Conservation (phyloP, 2,888 invertebrate species). For the Phrixothrix hirtus region DNA sequence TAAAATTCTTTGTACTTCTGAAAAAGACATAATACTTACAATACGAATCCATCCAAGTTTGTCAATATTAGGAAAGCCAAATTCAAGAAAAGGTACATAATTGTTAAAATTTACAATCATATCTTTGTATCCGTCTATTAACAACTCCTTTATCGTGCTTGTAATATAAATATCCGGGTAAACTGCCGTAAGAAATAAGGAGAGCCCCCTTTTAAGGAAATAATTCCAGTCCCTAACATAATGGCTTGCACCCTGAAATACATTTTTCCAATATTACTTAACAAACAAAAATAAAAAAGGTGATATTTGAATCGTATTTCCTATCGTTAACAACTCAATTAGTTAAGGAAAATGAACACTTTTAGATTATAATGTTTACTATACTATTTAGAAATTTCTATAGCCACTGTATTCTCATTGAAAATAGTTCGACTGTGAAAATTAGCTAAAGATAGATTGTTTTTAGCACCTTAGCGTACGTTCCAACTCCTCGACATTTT, state of each 20-base stretch:
- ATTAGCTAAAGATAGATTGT: no score
- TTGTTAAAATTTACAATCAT: conserved; percentile 69
- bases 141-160: conserved; percentile 68
- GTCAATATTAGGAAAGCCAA: conserved; percentile 64
- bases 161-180: conserved; percentile 63
- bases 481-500: no score
- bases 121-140: conserved; percentile 83
- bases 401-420: no score
- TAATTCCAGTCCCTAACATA: conserved; percentile 63
- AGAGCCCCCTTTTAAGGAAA: conserved; percentile 63
- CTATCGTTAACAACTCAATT: no score
- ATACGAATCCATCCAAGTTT: conserved; percentile 85
- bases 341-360: no score
- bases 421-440: no score
- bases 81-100: conserved; percentile 60
- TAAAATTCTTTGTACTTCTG: not conserved
- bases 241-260: conserved; percentile 65
- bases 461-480: no score
- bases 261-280: no score
- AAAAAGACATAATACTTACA: conserved; percentile 57
- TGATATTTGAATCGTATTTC: no score
- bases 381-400: no score
- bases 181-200: conserved; percentile 62
- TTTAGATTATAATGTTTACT: no score
- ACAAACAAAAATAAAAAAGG: no score